Evolutionary conservation across 2,888 invertebrate genomes (phyloP), one percentile per base, ranked within the genome.

Genomic region (Drosophila sordidapex): DNA sequence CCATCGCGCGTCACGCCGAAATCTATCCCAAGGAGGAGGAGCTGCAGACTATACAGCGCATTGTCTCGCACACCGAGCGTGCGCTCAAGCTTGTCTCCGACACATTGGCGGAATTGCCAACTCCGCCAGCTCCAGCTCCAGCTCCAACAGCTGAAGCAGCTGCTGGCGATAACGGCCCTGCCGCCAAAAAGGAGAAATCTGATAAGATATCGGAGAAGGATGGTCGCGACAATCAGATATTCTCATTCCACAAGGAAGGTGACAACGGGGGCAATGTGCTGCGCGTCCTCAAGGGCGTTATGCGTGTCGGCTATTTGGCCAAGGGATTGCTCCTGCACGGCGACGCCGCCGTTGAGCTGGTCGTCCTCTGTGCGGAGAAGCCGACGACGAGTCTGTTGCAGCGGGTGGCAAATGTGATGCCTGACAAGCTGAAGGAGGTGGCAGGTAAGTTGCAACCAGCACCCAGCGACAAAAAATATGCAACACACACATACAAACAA

Each of bases 1-100:
- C 99, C 68, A 95, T 98, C 93, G 96, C 97, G 59, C 97, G 97
- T 89, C 99, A 99, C 93, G 96, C 97, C 0, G 97, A 97, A 77
- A 98, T 99, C 87, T 99, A 98, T 94, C 99, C 99, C 1, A 95
- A 96, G 89, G 98, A 98, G 93, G 96, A 96, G 84, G 98, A 99
- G 94, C 94, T 98, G 77, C 96, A 96, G 92, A 95, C 96, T 65
- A 97, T 99, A 69, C 99, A 99, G 93, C 96, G 97, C 88, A 97
- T 97, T 81, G 98, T 99, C 18, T 97, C 97, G 5, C 97, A 98
- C 91, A 97, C 98, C 25, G 99, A 99, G 94, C 96, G 97, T 76
- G 98, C 98, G 38, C 94, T 99, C 77, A 99, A 99, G 94, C 95
- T 96, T 85, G 98, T 99, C 5, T 98, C 98, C 0, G 99, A 99